Evolutionary conservation across 2,888 invertebrate species (phyloP).

Genomic region (Watsonalla binaria): DNA sequence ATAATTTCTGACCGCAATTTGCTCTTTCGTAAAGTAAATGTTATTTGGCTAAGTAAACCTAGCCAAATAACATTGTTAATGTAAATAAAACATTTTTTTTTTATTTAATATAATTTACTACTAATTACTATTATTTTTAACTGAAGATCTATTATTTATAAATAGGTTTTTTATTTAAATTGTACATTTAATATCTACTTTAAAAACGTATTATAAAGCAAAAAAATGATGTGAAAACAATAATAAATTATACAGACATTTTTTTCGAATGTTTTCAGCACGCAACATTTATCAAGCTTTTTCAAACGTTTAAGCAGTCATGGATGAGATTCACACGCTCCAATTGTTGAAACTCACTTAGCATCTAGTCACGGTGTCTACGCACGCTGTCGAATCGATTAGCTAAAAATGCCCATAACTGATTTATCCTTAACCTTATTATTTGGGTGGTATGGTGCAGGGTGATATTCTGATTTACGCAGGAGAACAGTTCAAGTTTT

Average conservation of each 20-base stretch:
- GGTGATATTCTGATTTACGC: constrained; percentile 53
- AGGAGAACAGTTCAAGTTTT: constrained; percentile 49
- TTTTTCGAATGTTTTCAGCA: constrained; percentile 5
- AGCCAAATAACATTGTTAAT: too few species aligned
- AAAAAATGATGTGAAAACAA: not conserved
- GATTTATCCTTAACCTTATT: constrained; percentile 74
- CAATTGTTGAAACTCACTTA: constrained; percentile 47
- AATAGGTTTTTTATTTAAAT: too few species aligned
- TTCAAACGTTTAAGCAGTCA: constrained; percentile 19
- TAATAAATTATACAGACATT: constrained; percentile 3
- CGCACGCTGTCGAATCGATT: constrained; percentile 46
- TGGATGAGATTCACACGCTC: constrained; percentile 46
- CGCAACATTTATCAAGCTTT: constrained; percentile 16
- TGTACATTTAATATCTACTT: too few species aligned
- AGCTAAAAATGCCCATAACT: constrained; percentile 39
- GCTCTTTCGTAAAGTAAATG: too few species aligned
- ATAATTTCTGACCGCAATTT: too few species aligned
- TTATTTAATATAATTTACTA: too few species aligned
- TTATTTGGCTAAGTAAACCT: too few species aligned
- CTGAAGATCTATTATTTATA: too few species aligned
- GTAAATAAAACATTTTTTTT: too few species aligned
- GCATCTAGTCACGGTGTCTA: constrained; percentile 29
- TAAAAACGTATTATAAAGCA: too few species aligned
- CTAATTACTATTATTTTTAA: too few species aligned
- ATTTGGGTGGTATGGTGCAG: constrained; percentile 41